Evolutionary conservation across 2,797 vertebrate genomes (phyloP).

Genomic region (Sternotherus odoratus): DNA sequence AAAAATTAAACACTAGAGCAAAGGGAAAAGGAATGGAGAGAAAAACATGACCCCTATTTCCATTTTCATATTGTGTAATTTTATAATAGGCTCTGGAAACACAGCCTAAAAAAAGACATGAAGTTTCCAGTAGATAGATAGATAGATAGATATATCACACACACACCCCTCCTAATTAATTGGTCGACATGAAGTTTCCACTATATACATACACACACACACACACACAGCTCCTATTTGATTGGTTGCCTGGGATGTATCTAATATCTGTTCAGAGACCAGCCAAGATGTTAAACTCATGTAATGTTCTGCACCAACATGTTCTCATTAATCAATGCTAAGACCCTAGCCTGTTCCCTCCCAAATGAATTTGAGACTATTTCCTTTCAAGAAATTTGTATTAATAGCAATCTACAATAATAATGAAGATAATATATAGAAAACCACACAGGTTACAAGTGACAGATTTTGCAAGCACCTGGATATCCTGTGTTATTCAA

Average conservation of each 20-base stretch:
- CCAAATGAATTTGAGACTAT: neutral
- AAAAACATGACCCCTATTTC: neutral
- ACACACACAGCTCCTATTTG: too few relatives aligned
- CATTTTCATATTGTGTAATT: neutral
- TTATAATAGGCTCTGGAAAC: neutral
- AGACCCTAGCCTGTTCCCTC: neutral
- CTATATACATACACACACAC: neutral
- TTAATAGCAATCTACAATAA: neutral
- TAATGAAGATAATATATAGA: neutral
- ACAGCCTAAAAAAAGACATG: too few relatives aligned
- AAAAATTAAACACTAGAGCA: slow-evolving; percentile 15
- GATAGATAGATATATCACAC: too few relatives aligned
- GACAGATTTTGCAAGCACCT: neutral
- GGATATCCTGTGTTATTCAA: neutral
- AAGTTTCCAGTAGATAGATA: too few relatives aligned
- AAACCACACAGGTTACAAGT: too few relatives aligned
- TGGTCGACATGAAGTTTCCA: too few relatives aligned
- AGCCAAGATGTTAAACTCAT: neutral
- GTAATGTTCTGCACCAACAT: neutral
- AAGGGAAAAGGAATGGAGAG: neutral
- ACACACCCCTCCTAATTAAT: too few relatives aligned
- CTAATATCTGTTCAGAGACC: neutral
- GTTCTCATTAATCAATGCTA: neutral
- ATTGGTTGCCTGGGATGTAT: neutral
- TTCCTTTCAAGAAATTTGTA: neutral